Conservation (phyloP, 2,113 vertebrate species). For the Lipotes vexillifer region DNA sequence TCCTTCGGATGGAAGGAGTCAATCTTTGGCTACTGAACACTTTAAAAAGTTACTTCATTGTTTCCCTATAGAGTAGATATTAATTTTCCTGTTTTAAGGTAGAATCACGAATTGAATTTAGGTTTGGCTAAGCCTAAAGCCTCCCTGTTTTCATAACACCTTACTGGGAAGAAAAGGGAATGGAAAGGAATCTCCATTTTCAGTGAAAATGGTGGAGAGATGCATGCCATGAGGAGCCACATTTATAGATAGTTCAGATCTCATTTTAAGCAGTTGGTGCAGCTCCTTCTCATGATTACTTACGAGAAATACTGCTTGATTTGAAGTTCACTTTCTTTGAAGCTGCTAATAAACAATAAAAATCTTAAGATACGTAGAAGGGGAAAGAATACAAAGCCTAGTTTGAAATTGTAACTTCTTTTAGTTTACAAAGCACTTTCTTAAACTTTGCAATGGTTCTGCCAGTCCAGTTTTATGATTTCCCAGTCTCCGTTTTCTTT, state of each 20-base stretch:
- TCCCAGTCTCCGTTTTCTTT: neutral
- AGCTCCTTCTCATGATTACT: neutral
- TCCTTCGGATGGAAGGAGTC: neutral
- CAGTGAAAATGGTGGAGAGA: neutral
- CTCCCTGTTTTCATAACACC: neutral
- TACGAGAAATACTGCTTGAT: neutral
- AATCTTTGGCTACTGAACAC: neutral
- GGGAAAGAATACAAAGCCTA: neutral
- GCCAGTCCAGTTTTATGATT: neutral
- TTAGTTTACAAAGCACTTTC: conserved; percentile 27
- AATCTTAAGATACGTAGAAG: neutral
- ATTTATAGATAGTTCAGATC: neutral
- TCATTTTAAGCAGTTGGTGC: neutral
- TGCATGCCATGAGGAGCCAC: neutral
- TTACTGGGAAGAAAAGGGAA: neutral
- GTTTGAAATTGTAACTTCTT: conserved; percentile 12
- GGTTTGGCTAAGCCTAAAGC: neutral
- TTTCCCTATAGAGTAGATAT: neutral
- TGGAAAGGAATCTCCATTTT: neutral
- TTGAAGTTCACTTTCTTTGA: neutral
- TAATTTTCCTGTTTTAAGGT: conserved; percentile 9
- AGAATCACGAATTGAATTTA: neutral
- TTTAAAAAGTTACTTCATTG: neutral
- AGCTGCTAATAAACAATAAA: conserved; percentile 8
- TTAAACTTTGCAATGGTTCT: neutral